Conservation (phyloP, 2,113 vertebrate species). For the Hemichromis elongatus region DNA sequence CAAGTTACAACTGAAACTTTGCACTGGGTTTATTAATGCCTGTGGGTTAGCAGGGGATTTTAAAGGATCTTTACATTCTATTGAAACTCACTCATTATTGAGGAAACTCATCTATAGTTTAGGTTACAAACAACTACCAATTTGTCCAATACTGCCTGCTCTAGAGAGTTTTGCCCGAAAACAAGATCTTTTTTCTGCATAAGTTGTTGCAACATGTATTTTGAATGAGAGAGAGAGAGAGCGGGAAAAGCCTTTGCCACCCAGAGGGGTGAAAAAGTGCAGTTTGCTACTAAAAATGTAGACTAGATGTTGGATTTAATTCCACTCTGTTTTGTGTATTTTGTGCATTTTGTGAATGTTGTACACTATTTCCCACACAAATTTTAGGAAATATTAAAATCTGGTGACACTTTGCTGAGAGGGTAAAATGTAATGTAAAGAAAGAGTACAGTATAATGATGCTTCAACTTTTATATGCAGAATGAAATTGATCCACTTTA, state of each 20-base stretch:
- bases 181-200: not conserved
- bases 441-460: not conserved
- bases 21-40: not conserved
- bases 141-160: not conserved
- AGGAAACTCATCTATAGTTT: not conserved
- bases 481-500: not conserved
- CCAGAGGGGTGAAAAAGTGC: not conserved
- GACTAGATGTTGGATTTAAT: not conserved
- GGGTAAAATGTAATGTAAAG: too few species aligned
- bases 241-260: not conserved
- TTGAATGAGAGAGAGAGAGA: not conserved
- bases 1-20: not conserved
- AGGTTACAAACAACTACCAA: not conserved
- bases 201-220: not conserved
- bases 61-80: not conserved
- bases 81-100: not conserved
- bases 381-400: too few species aligned
- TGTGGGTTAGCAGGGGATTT: not conserved
- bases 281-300: not conserved
- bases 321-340: too few species aligned
- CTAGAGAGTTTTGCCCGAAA: not conserved
- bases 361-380: too few species aligned
- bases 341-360: too few species aligned
- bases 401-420: not conserved
- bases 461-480: not conserved